Evolutionary conservation across 2,888 invertebrate genomes (phyloP), one percentile per base, ranked within the genome.

Genomic region (Liodrosophila aerea): DNA sequence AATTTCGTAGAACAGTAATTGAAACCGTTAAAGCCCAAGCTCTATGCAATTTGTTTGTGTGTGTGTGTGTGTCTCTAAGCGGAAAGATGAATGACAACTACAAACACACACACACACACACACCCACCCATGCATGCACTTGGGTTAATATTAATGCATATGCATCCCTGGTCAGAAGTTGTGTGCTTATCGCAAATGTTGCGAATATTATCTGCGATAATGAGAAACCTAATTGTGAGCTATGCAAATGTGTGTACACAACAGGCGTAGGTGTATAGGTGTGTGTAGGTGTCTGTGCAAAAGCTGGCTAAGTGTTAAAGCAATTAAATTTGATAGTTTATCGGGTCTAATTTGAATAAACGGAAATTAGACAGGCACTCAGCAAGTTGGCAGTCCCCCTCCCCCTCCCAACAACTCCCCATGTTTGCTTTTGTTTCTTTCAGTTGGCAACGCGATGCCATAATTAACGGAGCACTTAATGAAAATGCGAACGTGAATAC

Each of bases 121-220:
- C n/a, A 29, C 36, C 51, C 34, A 59, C 31, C 46, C 30, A 51
- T 9, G 22, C n/a, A 47, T 11, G 27, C 27, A 39, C 43, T 27
- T 31, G 43, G 37, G 58, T 61, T 47, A 63, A 71, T 67, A 63
- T 59, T 58, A 59, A 68, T 65, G 50, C 62, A 62, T 45, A 49
- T 44, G 9, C 11, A 52, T 12, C 4, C 22, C n/a, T 46, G 64
- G 58, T 16, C 53, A 65, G 40, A 31, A 50, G 29, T 27, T 39
- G 54, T 18, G 37, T 40, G 37, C 68, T 68, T 78, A 78, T 82
- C 80, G 71, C 74, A 78, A 82, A 82, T 78, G 64, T 58, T 58
- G 65, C 71, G 78, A 83, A 80, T 80, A 80, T 83, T 78, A 80
- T 80, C 78, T 80, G 64, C 64, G 74, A 74, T 80, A 80, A 83